Conservation (phyloP, 1,140 invertebrate species). For the Eufriesea mexicana region DNA sequence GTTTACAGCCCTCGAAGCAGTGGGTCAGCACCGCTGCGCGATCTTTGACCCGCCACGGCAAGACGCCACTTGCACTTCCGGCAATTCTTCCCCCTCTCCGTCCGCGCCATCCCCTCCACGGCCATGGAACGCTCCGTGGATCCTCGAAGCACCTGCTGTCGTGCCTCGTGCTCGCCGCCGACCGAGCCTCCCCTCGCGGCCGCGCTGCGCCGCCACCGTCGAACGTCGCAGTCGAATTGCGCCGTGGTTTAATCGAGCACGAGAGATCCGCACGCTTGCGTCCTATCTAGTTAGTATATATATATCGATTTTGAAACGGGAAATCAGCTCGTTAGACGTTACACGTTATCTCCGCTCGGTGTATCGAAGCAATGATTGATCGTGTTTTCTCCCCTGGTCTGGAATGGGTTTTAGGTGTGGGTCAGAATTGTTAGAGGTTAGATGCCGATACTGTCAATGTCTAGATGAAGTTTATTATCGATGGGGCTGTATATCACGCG, state of each 20-base stretch:
- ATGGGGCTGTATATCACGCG: too few relatives aligned
- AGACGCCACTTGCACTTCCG: constrained; percentile 69
- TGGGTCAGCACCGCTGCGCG: constrained; percentile 68
- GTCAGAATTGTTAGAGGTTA: neutral
- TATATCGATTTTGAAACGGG: neutral
- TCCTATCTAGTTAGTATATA: neutral
- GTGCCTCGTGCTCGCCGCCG: neutral
- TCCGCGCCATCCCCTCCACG: neutral
- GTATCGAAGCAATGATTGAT: neutral
- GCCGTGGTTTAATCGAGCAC: neutral
- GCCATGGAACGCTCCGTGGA: neutral
- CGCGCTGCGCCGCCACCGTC: neutral
- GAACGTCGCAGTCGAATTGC: constrained; percentile 10
- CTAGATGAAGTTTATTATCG: too few relatives aligned
- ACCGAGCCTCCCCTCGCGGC: too few relatives aligned
- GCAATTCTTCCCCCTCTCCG: constrained; percentile 57
- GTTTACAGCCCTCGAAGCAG: constrained; percentile 64
- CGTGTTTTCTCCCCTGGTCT: neutral
- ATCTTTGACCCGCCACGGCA: constrained; percentile 65
- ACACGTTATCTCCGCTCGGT: neutral
- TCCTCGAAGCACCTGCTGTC: constrained; percentile 3
- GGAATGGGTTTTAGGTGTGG: neutral
- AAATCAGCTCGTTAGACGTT: neutral
- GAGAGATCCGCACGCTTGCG: neutral
- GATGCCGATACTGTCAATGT: neutral